A percentile compares a stretch with the other conserved stretches of the same genome.
Conservation (phyloP, 2,797 vertebrate genomes). For the Nyctibius grandis region DNA sequence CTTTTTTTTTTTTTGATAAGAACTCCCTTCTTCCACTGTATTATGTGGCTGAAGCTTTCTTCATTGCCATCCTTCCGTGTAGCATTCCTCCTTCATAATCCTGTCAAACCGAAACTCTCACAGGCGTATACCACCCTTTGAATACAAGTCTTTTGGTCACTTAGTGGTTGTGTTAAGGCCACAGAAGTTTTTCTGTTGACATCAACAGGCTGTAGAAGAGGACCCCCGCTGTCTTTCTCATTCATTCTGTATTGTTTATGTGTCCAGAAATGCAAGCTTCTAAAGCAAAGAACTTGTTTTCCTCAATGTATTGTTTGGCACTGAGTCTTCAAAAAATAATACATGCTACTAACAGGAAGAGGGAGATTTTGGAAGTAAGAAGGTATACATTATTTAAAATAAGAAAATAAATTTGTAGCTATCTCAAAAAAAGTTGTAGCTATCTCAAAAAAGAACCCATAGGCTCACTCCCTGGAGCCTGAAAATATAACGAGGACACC, state of each 20-base stretch:
- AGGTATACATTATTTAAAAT: neutral
- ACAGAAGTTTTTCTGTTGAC: neutral
- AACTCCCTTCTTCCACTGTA: neutral
- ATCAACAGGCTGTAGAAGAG: neutral
- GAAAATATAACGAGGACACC: neutral
- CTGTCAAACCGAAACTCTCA: neutral
- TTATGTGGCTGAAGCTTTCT: neutral
- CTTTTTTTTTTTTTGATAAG: no score
- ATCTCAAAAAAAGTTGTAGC: neutral
- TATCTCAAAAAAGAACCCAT: neutral
- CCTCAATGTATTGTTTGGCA: neutral
- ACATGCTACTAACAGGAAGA: neutral
- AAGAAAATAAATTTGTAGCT: neutral
- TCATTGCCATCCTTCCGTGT: neutral
- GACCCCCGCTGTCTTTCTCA: neutral
- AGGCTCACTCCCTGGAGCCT: neutral
- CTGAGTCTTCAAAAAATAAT: neutral
- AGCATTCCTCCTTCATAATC: neutral
- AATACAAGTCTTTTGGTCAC: neutral
- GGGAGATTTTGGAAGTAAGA: neutral
- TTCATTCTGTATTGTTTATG: neutral
- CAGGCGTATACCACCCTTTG: rapidly evolving
- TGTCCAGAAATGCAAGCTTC: neutral
- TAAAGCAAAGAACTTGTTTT: neutral
- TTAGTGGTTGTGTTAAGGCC: neutral